These are phyloP conservation scores for Ctena decussata DNA, from an alignment of 2,888 invertebrate species.

Conservation along the genomic window DNA sequence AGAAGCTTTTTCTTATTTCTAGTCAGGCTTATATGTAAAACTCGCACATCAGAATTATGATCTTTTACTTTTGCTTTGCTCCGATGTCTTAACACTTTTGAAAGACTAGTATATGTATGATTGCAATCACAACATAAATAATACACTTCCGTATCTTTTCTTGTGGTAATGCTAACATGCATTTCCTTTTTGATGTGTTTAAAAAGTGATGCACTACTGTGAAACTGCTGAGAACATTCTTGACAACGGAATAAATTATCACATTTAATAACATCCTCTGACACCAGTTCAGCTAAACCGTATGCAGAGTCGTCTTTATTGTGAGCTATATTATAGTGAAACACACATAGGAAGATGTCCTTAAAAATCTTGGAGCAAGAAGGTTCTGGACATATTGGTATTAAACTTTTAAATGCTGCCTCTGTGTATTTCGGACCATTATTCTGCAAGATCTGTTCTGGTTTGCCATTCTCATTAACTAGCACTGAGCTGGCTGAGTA, in stretches of 20 bases:
- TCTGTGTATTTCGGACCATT: not conserved
- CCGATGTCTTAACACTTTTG: not conserved
- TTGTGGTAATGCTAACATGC: not conserved
- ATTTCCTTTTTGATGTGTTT: not conserved
- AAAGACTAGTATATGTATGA: not conserved
- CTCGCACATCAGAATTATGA: not conserved
- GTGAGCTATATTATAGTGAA: not conserved
- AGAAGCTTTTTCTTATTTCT: not conserved
- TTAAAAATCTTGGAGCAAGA: not conserved
- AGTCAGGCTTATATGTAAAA: not conserved
- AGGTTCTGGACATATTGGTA: constrained; percentile 2
- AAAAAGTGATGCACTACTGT: not conserved
- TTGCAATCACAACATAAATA: not conserved
- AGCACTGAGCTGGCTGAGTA: constrained; percentile 23
- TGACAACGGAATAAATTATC: not conserved
- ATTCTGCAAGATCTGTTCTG: not conserved
- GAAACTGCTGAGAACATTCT: not conserved
- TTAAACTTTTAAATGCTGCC: not conserved
- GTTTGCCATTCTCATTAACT: not conserved
- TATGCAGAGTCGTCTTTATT: not conserved
- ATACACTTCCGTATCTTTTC: not conserved
- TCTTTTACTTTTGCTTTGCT: not conserved
- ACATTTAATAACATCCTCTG: not conserved
- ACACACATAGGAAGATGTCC: not conserved
- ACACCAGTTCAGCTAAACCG: constrained; percentile 19